These are phyloP conservation scores for Isotomurus palustris DNA, from an alignment of 2,888 invertebrate genomes.

Conservation along the genomic window DNA sequence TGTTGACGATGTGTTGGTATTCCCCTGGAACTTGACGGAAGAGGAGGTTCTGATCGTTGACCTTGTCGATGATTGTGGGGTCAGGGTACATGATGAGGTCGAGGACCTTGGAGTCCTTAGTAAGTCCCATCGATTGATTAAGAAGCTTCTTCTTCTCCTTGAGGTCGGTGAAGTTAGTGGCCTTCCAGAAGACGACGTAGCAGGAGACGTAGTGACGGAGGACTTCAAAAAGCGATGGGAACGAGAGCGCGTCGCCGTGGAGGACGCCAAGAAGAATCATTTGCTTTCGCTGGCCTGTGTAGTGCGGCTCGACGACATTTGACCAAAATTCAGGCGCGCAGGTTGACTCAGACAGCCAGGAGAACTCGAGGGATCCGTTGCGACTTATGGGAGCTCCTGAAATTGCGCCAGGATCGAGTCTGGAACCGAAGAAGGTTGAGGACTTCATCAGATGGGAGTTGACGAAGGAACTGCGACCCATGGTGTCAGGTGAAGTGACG, in stretches of 20 bases:
- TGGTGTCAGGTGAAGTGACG: not conserved
- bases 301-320: not conserved
- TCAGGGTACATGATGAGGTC: constrained; percentile 8
- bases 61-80: not conserved
- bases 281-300: not conserved
- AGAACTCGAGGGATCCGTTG: constrained; percentile 9
- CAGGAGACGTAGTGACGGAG: not conserved
- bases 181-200: constrained; percentile 9
- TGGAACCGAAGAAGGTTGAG: not conserved
- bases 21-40: not conserved
- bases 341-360: constrained; percentile 9
- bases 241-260: not conserved
- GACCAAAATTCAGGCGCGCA: constrained; percentile 7
- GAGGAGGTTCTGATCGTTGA: constrained; percentile 3
- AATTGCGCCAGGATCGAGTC: not conserved
- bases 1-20: not conserved
- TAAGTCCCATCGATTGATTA: not conserved
- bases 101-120: not conserved
- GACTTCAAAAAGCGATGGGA: not conserved
- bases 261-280: constrained; percentile 2
- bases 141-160: not conserved
- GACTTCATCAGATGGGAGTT: not conserved
- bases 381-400: constrained; percentile 5
- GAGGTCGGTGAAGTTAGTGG: not conserved
- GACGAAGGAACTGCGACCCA: constrained; percentile 1